Percentiles rank a stretch among this genome's conserved stretches.
These are phyloP conservation scores for Carposina sasakii DNA, from an alignment of 1,140 invertebrate genomes.

Conservation along the genomic window DNA sequence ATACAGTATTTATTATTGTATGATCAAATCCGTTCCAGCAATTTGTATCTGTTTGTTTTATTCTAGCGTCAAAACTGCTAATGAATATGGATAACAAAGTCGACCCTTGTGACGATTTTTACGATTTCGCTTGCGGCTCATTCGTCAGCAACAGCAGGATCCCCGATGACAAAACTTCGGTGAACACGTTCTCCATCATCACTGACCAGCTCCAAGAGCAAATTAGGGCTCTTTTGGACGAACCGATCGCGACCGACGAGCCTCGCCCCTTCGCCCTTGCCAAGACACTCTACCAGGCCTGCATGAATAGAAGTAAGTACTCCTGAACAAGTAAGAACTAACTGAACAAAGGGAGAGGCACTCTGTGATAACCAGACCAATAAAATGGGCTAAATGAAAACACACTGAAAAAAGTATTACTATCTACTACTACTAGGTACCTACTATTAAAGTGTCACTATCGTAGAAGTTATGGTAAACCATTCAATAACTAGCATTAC, in stretches of 20 bases:
- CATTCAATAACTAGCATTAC: too few species aligned
- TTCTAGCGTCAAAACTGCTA: conserved; percentile 79
- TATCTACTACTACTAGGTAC: too few species aligned
- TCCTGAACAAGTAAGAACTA: background rate
- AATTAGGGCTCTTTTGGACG: conserved; percentile 82
- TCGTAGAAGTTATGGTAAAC: too few species aligned
- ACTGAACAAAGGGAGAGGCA: conserved; percentile 1
- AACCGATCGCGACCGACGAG: conserved; percentile 77
- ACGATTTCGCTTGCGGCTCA: conserved; percentile 85
- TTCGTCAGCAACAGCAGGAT: conserved; percentile 83
- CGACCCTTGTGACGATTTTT: conserved; percentile 94
- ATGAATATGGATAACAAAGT: conserved; percentile 81
- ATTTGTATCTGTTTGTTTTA: conserved; percentile 12
- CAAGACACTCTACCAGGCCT: conserved; percentile 86
- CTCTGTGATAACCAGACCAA: too few species aligned
- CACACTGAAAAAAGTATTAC: too few species aligned
- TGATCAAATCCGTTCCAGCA: too few species aligned
- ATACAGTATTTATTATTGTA: too few species aligned
- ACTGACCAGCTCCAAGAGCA: conserved; percentile 87
- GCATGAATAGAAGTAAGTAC: conserved; percentile 88
- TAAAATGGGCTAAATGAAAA: too few species aligned
- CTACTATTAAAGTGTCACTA: too few species aligned
- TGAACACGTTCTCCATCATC: conserved; percentile 87
- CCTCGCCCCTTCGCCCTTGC: conserved; percentile 82
- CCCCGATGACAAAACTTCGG: conserved; percentile 85